phyloP scores from a whole-genome alignment of 2,888 invertebrate genomes.

The Nysson spinosus region DNA sequence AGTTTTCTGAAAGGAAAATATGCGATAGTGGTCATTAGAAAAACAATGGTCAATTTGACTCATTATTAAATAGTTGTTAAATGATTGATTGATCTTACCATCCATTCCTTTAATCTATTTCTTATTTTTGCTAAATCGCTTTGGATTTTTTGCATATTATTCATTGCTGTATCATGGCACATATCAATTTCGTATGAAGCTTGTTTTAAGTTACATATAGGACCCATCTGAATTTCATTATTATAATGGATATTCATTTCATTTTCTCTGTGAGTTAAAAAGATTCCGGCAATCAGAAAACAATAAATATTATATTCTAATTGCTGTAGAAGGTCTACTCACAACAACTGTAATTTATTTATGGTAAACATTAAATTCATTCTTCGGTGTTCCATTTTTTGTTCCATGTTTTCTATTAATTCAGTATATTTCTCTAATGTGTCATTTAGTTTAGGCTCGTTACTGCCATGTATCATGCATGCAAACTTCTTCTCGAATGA shows the following conservation, averaged over 20 bases:
- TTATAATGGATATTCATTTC: conserved; percentile 54
- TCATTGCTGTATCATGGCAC: conserved; percentile 53
- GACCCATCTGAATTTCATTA: conserved; percentile 59
- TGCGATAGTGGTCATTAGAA: neutral
- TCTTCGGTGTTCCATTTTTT: conserved; percentile 56
- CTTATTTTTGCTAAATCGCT: conserved; percentile 57
- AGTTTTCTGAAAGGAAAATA: conserved; percentile 59
- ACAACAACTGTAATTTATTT: conserved; percentile 42
- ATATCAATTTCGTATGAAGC: conserved; percentile 55
- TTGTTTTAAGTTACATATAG: conserved; percentile 63
- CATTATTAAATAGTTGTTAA: too few relatives aligned
- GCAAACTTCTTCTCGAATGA: conserved; percentile 66
- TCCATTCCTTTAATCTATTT: conserved; percentile 68
- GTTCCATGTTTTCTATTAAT: conserved; percentile 58
- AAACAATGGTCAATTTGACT: too few relatives aligned
- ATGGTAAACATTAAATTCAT: conserved; percentile 31
- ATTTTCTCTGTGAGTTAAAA: conserved; percentile 56
- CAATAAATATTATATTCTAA: conserved; percentile 1
- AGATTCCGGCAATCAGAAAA: conserved; percentile 16
- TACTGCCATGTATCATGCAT: conserved; percentile 58
- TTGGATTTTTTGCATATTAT: conserved; percentile 57
- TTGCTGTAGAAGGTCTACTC: conserved; percentile 32
- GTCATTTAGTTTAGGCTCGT: conserved; percentile 44
- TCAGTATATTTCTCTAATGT: conserved; percentile 62
- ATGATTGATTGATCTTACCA: too few relatives aligned